A percentile compares a stretch with the other conserved stretches of the same genome.
Evolutionary conservation across 2,113 vertebrate genomes (phyloP).

Genomic region (Candoia aspera): DNA sequence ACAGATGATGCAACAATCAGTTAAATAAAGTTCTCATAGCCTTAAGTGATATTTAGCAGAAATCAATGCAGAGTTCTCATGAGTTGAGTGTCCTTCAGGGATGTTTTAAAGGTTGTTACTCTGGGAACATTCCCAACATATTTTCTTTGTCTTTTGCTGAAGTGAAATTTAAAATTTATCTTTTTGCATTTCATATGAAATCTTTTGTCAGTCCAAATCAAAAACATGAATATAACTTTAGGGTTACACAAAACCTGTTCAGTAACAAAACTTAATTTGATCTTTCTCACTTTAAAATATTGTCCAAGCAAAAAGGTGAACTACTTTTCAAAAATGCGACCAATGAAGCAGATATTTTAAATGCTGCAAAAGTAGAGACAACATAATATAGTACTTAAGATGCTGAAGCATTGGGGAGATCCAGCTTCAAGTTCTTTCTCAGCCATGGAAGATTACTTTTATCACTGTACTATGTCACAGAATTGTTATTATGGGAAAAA

Average conservation of each 20-base stretch:
- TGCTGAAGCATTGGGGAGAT: neutral
- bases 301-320: neutral
- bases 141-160: conserved; percentile 14
- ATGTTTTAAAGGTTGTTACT: conserved; percentile 53
- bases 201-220: conserved; percentile 31
- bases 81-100: conserved; percentile 49
- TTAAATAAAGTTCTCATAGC: conserved; percentile 62
- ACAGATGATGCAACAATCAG: conserved; percentile 64
- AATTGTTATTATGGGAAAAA: neutral
- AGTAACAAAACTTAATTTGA: conserved; percentile 4
- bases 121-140: neutral
- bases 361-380: neutral
- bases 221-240: neutral
- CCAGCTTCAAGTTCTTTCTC: neutral
- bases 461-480: neutral
- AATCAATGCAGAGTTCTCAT: conserved; percentile 69
- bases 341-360: neutral
- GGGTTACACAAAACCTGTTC: neutral
- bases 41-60: conserved; percentile 59
- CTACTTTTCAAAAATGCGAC: neutral
- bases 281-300: neutral
- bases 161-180: neutral
- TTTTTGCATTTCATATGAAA: conserved; percentile 15
- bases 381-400: neutral
- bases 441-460: neutral